phyloP scores from a whole-genome alignment of 2,113 vertebrate species.

The Turdus rufiventris region DNA sequence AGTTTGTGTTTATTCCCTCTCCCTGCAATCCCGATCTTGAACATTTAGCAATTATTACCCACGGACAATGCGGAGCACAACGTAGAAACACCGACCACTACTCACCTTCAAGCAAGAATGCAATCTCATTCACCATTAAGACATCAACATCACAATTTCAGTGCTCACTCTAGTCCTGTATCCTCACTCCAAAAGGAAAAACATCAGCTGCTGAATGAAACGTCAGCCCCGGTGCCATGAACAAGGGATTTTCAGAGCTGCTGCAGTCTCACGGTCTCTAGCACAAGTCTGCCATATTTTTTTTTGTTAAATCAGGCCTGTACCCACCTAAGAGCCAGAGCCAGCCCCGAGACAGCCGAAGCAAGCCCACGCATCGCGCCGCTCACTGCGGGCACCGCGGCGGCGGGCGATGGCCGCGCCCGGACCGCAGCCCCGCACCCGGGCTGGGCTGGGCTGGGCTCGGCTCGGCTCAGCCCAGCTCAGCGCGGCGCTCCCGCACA shows the following conservation, averaged over 20 bases:
- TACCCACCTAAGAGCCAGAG: neutral
- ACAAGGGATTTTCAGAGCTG: neutral
- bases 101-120: neutral
- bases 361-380: neutral
- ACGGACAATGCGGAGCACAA: accelerated
- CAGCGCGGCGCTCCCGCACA: neutral
- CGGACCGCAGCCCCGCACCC: neutral
- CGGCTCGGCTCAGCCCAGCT: neutral
- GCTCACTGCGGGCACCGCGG: neutral
- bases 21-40: neutral
- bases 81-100: neutral
- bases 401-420: neutral
- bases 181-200: neutral
- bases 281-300: constrained; percentile 30
- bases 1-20: neutral
- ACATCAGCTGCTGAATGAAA: neutral
- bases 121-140: neutral
- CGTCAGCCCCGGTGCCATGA: neutral
- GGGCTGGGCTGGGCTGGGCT: neutral
- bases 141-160: neutral
- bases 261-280: neutral
- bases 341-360: neutral
- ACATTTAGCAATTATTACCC: neutral
- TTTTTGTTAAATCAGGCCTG: constrained; percentile 16
- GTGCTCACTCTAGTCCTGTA: neutral